Percentiles rank a stretch among this genome's conserved stretches.
Conservation (phyloP, 2,888 invertebrate genomes). For the Acrobasis repandana region DNA sequence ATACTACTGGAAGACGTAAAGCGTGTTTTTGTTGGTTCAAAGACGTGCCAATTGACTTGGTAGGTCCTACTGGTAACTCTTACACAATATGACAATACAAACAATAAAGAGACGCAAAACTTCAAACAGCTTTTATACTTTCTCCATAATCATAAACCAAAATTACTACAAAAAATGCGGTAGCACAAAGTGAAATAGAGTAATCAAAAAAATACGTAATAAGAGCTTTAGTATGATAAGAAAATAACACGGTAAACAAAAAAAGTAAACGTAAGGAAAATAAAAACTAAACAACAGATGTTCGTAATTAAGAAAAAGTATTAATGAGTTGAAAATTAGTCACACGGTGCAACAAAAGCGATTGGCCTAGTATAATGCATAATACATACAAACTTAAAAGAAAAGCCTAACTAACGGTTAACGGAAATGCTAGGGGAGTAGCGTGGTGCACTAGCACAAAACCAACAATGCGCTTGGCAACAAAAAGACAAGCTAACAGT, state of each 20-base stretch:
- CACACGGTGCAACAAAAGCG: not conserved
- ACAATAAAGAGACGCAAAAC: not conserved
- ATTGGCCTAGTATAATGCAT: not conserved
- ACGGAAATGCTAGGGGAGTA: slow-evolving; percentile 17
- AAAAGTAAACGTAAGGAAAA: too few relatives aligned
- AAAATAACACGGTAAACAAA: too few relatives aligned
- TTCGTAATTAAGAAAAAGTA: not conserved
- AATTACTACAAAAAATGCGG: not conserved
- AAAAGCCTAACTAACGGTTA: slow-evolving; percentile 1
- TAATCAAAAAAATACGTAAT: too few relatives aligned
- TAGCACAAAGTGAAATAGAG: not conserved
- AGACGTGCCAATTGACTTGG: slow-evolving; percentile 24
- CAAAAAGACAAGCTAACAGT: slow-evolving; percentile 42
- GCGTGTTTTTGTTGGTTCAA: slow-evolving; percentile 32
- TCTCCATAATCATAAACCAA: not conserved
- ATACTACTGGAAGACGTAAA: slow-evolving; percentile 43
- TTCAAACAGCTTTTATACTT: not conserved
- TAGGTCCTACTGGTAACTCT: slow-evolving; percentile 17
- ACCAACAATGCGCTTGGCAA: slow-evolving; percentile 26
- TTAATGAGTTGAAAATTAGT: not conserved
- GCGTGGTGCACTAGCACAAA: slow-evolving; percentile 17
- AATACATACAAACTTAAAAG: not conserved
- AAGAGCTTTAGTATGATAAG: too few relatives aligned
- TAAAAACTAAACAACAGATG: not conserved
- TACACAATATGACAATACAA: slow-evolving; percentile 22